Base-by-base conservation (phyloP, 2,113 vertebrate species). In the Phaethon lepturus region DNA sequence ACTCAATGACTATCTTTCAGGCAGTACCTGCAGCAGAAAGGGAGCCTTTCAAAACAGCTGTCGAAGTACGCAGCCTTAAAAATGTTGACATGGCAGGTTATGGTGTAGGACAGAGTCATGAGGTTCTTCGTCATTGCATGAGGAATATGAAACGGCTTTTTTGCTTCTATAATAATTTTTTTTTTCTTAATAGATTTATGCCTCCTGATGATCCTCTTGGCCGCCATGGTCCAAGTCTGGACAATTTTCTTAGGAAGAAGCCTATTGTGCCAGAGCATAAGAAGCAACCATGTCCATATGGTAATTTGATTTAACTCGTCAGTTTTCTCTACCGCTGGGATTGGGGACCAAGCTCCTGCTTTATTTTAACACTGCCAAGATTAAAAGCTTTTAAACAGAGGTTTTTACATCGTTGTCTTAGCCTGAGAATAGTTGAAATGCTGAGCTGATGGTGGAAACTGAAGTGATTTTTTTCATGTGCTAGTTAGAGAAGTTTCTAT, bases 271-370 rank as follows among this genome's bases (percentile, higher is more conserved):
- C 99, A 14, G 99, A 99, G 96, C 99, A 99, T 98, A 99, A 99
- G 98, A 99, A 99, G 87, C 99, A 99, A 94, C 99, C 99, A 0
- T 99, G 99, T 96, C 99, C 99, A 69, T 99, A 99, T 2, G 99
- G 99, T 99, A 98, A 98, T 76, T 96, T 79, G 59, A 71, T 93
- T 95, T 97, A 67, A 67, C 52, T 42, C 42, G 22, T 44, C 50
- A 16, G 7, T 62, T 73, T 88, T 73, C 18, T 62, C 8, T 45
- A 25, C 52, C 71, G 20, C 55, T 91, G 49, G 38, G 53, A 17
- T 38, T 85, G 45, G 38, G 28, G 11, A 78, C 29, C n/a, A 71
- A 75, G 25, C 29, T 86, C 22, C 44, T 85, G 53, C 60, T 73
- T 93, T 56, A 25, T 40, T 88, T 90, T 62, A 83, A 66, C 19